Evolutionary conservation across 2,797 vertebrate genomes (phyloP), one percentile per base, ranked within the genome.

Genomic region (Pitangus sulphuratus): DNA sequence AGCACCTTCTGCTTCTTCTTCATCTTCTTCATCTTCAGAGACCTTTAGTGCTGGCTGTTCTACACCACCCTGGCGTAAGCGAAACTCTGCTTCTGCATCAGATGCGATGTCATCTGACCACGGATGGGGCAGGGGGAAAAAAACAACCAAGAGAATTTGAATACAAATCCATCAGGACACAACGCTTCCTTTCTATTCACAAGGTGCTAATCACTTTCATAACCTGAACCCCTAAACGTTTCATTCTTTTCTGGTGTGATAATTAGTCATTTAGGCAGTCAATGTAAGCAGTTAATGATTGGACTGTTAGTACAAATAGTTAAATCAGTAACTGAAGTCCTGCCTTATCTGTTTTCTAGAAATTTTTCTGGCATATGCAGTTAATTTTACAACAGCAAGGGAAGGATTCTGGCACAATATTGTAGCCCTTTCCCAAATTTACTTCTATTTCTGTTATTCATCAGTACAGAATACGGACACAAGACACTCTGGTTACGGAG

Each of bases 71-170:
- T 47, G 97, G 64, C 95, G 98, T 58, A 98, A 93, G 64, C 95
- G 98, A 39, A 98, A 98, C 97, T 99, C 99, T 0, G 98, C 98
- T 91, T 99, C 99, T 2, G 99, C 98, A 47, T 99, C 99, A 2
- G 99, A 99, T 0, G 99, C 98, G 90, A 99, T 98, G 92, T 99
- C 99, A 7, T 99, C 99, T 98, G 96, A 90, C 72, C 95, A 74
- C 9, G 33, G 74, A 2, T 11, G 25, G 60, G 51, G 51, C 4
- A 1, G 9, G 53, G 9, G 16, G 51, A 71, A 22, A 85, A 12
- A 51, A 51, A 18, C 28, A 18, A 51, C 21, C 26, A 92, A 35
- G 37, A 57, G 18, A 50, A 51, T 8, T 30, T 40, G 17, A 28
- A 60, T 37, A 28, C 10, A 69, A 62, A 9, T 56, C 76, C 77